Percentiles rank a stretch among this genome's conserved stretches.
phyloP scores from a whole-genome alignment of 2,797 vertebrate genomes.

The Monodelphis domestica region DNA sequence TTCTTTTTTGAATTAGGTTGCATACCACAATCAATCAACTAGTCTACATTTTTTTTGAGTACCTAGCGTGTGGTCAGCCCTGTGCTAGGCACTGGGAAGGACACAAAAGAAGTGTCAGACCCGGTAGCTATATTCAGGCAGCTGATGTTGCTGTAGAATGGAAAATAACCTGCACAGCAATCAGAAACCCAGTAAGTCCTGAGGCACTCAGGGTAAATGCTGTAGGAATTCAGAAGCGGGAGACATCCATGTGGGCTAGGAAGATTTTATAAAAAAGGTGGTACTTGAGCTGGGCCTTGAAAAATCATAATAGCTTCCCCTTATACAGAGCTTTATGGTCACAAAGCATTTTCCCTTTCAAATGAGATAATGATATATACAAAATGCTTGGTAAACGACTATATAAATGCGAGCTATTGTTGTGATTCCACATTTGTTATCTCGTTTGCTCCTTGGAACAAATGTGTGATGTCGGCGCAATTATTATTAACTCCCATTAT shows the following conservation, averaged over 20 bases:
- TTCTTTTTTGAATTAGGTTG: background rate
- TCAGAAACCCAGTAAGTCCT: background rate
- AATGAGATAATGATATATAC: background rate
- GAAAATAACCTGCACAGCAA: background rate
- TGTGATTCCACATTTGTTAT: background rate
- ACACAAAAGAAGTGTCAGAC: background rate
- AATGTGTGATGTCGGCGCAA: background rate
- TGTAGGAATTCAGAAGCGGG: background rate
- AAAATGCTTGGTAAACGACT: background rate
- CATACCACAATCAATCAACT: background rate
- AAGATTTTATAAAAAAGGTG: background rate
- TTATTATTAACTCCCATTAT: conserved; percentile 1
- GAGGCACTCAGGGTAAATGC: background rate
- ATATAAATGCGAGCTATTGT: background rate
- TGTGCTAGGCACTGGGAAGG: background rate
- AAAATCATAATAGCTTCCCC: background rate
- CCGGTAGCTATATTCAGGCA: background rate
- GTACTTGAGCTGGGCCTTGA: background rate
- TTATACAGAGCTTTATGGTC: background rate
- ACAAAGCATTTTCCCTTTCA: background rate
- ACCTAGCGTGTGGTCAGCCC: background rate
- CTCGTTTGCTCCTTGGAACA: background rate
- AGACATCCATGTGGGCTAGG: background rate
- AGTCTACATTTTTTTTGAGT: background rate
- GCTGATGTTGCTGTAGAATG: background rate